These are phyloP conservation scores for Phyto melanocephala DNA, from an alignment of 2,888 invertebrate species.

Conservation along the genomic window DNA sequence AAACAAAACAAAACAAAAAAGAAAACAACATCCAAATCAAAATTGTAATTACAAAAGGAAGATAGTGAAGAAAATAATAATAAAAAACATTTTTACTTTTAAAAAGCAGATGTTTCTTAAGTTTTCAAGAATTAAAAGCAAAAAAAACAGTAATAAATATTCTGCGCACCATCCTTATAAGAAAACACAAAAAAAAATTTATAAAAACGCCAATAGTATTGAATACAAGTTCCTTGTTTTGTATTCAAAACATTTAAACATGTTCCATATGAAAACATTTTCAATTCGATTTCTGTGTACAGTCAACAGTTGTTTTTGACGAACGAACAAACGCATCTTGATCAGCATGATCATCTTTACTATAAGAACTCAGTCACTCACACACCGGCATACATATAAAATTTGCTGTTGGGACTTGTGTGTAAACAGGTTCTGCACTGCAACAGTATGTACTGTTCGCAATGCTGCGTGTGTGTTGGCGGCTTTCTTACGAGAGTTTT, in stretches of 20 bases:
- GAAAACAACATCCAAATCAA: slow-evolving; percentile 36
- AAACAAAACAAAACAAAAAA: no score
- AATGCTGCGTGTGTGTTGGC: slow-evolving; percentile 37
- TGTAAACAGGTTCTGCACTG: background rate
- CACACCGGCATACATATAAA: no score
- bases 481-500: slow-evolving; percentile 42
- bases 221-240: slow-evolving; percentile 32
- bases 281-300: slow-evolving; percentile 15
- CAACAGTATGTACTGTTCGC: background rate
- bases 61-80: background rate
- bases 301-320: slow-evolving; percentile 56
- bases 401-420: no score
- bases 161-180: slow-evolving; percentile 45
- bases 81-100: slow-evolving; percentile 36
- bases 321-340: background rate
- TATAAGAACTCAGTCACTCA: background rate
- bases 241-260: slow-evolving; percentile 22
- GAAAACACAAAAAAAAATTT: slow-evolving; percentile 32
- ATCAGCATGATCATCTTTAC: background rate
- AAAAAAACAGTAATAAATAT: slow-evolving; percentile 18
- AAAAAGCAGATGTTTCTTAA: slow-evolving; percentile 53
- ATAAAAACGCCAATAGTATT: slow-evolving; percentile 32
- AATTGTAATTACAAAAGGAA: slow-evolving; percentile 39
- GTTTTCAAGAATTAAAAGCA: background rate
- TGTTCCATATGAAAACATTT: slow-evolving; percentile 30